phyloP scores from a whole-genome alignment of 1,140 invertebrate species.

The Diabrotica virgifera region DNA sequence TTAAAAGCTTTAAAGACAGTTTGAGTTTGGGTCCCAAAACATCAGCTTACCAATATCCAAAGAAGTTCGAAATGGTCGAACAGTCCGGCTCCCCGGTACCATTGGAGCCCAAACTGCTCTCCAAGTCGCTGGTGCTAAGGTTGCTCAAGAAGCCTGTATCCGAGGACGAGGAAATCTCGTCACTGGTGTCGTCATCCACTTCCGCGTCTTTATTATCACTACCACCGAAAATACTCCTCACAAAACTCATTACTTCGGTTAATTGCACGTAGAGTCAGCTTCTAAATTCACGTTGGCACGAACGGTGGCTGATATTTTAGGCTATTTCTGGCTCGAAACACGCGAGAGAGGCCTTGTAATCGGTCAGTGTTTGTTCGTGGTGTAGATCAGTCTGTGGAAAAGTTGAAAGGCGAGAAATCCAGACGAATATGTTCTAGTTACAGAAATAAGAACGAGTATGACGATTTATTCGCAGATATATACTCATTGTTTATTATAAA shows the following conservation, averaged over 20 bases:
- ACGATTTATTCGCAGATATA: no score
- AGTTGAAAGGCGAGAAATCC: no score
- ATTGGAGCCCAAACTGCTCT: constrained; percentile 23
- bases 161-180: constrained; percentile 38
- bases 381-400: background rate
- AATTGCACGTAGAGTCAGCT: constrained; percentile 10
- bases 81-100: constrained; percentile 40
- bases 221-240: constrained; percentile 40
- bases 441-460: no score
- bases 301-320: constrained; percentile 1
- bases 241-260: constrained; percentile 40
- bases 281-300: background rate
- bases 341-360: background rate
- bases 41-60: constrained; percentile 43
- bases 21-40: no score
- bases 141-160: constrained; percentile 41
- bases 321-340: background rate
- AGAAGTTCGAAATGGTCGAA: constrained; percentile 45
- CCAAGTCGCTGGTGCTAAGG: constrained; percentile 39
- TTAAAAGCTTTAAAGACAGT: no score
- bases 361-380: background rate
- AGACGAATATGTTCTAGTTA: no score
- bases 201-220: constrained; percentile 30
- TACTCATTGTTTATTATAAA: no score
- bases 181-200: constrained; percentile 42